Base-by-base conservation (phyloP, 2,888 invertebrate genomes). In the Himalopsyche japonica region DNA sequence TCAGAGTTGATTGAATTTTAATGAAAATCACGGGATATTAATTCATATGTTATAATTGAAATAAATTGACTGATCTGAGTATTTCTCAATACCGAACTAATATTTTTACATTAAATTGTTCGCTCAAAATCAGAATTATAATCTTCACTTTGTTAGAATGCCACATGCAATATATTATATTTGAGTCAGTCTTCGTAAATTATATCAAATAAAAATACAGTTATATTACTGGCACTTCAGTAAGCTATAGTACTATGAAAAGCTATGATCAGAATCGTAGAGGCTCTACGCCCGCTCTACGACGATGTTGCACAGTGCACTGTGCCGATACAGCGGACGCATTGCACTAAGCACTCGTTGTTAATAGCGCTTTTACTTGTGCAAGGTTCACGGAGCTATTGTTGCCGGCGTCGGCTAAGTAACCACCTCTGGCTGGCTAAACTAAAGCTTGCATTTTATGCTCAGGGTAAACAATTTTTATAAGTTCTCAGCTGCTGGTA, bases 341-440 rank as follows among this genome's bases (percentile, higher is more conserved):
- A 27, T 70, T 64, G 70, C 78, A 57, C 49, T 81, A 82, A 82
- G 85, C 85, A 85, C 82, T 83, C 83, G 83, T 82, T 80, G 84
- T 84, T 85, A 85, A 85, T 84, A 82, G 85, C 85, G 83, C 85
- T 85, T 83, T 85, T 84, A 84, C 84, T 78, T 57, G 79, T 49
- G 81, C 81, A 18, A 81, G 79, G 85, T 79, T 80, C 64, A 77
- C 82, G 82, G 20, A 78, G 34, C 81, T 83, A 85, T 85, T 85
- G 85, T 85, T 82, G 78, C 76, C 82, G 84, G 82, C 85, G 85
- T 81, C 83, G 85, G 84, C 80, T 84, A 85, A 85, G 85, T 84
- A 85, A 84, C 85, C 79, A 76, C 83, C 85, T 76, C 18, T 43
- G 34, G 20, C 37, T 20, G 57, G 57, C 57, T 57, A 57, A 57